phyloP scores from a whole-genome alignment of 2,888 invertebrate genomes.

The Drosophila niveifrons region DNA sequence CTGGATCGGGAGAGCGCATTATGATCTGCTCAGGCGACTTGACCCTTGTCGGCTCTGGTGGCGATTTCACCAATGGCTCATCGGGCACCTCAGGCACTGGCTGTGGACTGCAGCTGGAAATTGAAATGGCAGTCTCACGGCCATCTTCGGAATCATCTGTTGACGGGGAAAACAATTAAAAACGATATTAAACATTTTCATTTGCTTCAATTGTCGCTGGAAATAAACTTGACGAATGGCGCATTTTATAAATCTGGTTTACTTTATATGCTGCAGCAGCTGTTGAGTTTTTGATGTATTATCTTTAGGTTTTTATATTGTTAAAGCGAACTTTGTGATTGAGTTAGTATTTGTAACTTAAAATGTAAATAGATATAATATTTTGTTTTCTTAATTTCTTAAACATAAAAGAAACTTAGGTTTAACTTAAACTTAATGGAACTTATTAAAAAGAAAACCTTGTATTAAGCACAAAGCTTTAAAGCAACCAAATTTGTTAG shows the following conservation, averaged over 20 bases:
- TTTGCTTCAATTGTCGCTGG: slow-evolving; percentile 2
- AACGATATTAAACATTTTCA: slow-evolving; percentile 24
- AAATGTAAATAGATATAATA: slow-evolving; percentile 41
- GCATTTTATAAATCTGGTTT: slow-evolving; percentile 51
- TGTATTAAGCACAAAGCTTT: slow-evolving; percentile 73
- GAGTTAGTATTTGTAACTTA: slow-evolving; percentile 74
- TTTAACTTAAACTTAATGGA: slow-evolving; percentile 58
- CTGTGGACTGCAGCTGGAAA: slow-evolving; percentile 84
- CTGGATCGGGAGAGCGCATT: slow-evolving; percentile 96
- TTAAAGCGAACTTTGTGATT: slow-evolving; percentile 72
- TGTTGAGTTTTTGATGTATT: slow-evolving; percentile 43
- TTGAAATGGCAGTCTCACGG: slow-evolving; percentile 83
- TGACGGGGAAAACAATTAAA: slow-evolving; percentile 48
- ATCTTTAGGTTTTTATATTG: slow-evolving; percentile 28
- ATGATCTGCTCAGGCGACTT: slow-evolving; percentile 97
- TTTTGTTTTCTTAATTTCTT: slow-evolving; percentile 34
- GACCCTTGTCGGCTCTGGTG: slow-evolving; percentile 96
- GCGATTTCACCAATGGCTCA: slow-evolving; percentile 94
- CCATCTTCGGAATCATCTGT: slow-evolving; percentile 84
- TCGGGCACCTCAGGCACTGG: slow-evolving; percentile 81
- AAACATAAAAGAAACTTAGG: slow-evolving; percentile 52
- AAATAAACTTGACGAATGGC: slow-evolving; percentile 41
- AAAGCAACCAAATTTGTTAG: slow-evolving; percentile 73
- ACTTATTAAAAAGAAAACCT: slow-evolving; percentile 61
- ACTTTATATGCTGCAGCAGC: slow-evolving; percentile 54